Base-by-base conservation (phyloP, 2,888 invertebrate genomes). In the Pinctada fucata region DNA sequence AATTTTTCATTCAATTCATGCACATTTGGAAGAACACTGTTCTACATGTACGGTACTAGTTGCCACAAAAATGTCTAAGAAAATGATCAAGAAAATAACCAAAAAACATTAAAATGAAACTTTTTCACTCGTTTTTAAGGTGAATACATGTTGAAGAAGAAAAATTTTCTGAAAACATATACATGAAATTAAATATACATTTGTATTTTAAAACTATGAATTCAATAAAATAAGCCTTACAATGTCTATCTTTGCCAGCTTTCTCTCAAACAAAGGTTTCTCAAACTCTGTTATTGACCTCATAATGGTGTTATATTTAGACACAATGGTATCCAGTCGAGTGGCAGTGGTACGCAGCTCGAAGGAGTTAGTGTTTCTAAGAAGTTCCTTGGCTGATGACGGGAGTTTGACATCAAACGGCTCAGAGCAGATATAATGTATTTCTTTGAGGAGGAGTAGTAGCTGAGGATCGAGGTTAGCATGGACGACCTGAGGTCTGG, bases 271-370 rank as follows among this genome's bases (percentile, higher is more conserved):
- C 82, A 92, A 83, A 10, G 91, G 91, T 72, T 87, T 88, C 84
- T 92, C 92, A 86, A 91, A 91, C 71, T 88, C 88, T 63, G 90
- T 90, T 79, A 92, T 89, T 0, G 89, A 89, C 74, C 88, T 87
- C 91, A 92, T 91, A 77, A 92, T 90, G 10, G 89, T 85, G 83
- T 92, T 92, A 83, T 92, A 92, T 82, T 92, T 92, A 71, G 91
- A 90, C 50, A 90, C 91, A 51, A 92, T 91, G 8, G 91, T 91
- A 80, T 92, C 91, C 64, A 92, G 87, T 51, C 92, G 83, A 2
- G 91, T 91, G 0, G 91, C 91, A 3, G 90, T 89, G 13, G 90
- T 90, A 52, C 89, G 85, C 69, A 92, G 84, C 72, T 90, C 87
- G 75, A 87, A 85, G 2, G 90, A 85, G 80, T 91, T 86, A 3